Conservation (phyloP, 1,140 invertebrate genomes). For the Aphaenogaster ashmeadi region DNA sequence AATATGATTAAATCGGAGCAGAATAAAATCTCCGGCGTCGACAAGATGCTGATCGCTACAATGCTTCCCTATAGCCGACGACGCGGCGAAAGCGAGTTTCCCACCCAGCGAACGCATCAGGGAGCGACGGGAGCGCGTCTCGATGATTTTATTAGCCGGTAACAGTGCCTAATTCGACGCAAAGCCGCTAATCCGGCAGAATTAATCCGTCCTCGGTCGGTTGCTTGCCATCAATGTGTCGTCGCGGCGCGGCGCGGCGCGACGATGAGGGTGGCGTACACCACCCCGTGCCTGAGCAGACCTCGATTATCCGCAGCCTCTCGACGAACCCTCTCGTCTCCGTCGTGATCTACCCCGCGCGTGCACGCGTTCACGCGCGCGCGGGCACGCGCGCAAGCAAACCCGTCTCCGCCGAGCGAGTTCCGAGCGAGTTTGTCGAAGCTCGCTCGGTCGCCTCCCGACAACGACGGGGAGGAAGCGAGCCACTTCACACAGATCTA, state of each 20-base stretch:
- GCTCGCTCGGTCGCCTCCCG: constrained; percentile 77
- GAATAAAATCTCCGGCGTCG: constrained; percentile 40
- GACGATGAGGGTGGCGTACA: constrained; percentile 50
- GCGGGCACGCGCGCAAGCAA: constrained; percentile 28
- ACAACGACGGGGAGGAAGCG: constrained; percentile 68
- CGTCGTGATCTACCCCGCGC: not conserved
- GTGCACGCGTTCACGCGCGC: not conserved
- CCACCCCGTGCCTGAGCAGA: constrained; percentile 46
- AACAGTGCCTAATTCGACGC: constrained; percentile 78
- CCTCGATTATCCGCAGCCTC: constrained; percentile 75
- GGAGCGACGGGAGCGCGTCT: constrained; percentile 46
- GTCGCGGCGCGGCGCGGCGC: constrained; percentile 54
- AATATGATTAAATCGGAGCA: constrained; percentile 18
- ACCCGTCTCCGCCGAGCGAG: constrained; percentile 61
- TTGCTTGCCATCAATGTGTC: constrained; percentile 78
- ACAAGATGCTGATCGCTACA: constrained; percentile 55
- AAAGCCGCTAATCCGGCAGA: constrained; percentile 79
- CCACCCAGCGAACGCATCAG: constrained; percentile 31
- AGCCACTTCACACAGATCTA: constrained; percentile 78
- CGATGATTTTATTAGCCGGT: constrained; percentile 77
- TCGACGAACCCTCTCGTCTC: constrained; percentile 56
- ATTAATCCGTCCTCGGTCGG: constrained; percentile 78
- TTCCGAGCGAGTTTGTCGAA: constrained; percentile 75
- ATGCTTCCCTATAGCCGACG: constrained; percentile 23
- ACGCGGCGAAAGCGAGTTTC: constrained; percentile 39